Base-by-base conservation (phyloP, 64 coral and sea anemone species). In the Platygyra sinensis region DNA sequence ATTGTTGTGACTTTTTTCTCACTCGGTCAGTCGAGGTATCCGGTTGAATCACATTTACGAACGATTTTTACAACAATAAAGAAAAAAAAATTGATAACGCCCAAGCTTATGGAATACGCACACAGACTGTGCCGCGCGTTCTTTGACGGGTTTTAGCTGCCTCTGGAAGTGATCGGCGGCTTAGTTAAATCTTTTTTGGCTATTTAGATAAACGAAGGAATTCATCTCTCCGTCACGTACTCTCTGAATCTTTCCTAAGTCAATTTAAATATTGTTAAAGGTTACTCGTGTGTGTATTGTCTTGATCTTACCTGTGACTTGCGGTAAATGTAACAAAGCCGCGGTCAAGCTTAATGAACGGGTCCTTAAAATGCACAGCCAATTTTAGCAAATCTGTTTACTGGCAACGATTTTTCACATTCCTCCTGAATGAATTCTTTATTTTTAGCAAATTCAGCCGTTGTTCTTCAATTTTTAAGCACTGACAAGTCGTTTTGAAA, bases 191-290 rank as follows among this genome's bases (percentile, higher is more conserved):
- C 20, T 46, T 46, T n/a, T 46, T 5, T 85, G 80, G 22, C 49
- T 28, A 50, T 51, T 33, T 15, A 1, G 3, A 16, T 11, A 15
- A 38, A 24, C 22, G 10, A 71, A 71, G 63, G 27, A 22, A 51
- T 69, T 84, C 62, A 18, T 64, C 17, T 39, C 4, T 9, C 38
- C 24, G 81, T 85, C 81, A 85, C 81, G 81, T 85, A 67, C 38
- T 71, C 61, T 5, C 38, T 30, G 18, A 31, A 20, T 20, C 22
- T 19, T 60, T 64, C 3, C n/a, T 24, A 39, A 83, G 61, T 17
- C 33, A 83, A 64, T 83, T 83, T 83, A 39, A 85, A 71, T 85
- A 71, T 27, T 85, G 63, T 52, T 85, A 69, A 85, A 85, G 67
- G 24, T 85, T 85, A 85, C 22, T 71, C 62, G 67, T 69, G 19